A percentile compares a stretch with the other conserved stretches of the same genome.
Conservation (phyloP, 2,888 invertebrate genomes). For the Hypselothyrea guttata region DNA sequence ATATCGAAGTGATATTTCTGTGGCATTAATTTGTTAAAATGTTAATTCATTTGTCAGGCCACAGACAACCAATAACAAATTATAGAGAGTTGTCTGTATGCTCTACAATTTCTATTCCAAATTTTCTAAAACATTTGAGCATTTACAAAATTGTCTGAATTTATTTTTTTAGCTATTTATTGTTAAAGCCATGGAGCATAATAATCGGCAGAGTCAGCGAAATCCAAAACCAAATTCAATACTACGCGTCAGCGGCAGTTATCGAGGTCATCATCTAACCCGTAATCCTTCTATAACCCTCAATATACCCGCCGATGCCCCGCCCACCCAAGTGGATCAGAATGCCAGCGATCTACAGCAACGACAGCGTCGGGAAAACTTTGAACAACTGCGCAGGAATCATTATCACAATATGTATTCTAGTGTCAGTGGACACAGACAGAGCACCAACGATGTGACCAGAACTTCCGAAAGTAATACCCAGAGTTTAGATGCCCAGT, state of each 20-base stretch:
- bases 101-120: not conserved
- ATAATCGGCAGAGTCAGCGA: not conserved
- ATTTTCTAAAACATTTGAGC: slow-evolving; percentile 8
- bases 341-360: slow-evolving; percentile 38
- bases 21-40: slow-evolving; percentile 62
- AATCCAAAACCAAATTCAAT: slow-evolving; percentile 15
- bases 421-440: not conserved
- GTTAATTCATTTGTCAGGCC: slow-evolving; percentile 74
- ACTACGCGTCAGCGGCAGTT: slow-evolving; percentile 37
- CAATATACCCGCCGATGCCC: slow-evolving; percentile 20
- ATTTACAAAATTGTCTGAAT: slow-evolving; percentile 40
- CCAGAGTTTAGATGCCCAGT: no score
- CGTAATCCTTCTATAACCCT: slow-evolving; percentile 41
- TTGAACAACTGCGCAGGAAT: slow-evolving; percentile 51
- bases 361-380: slow-evolving; percentile 34
- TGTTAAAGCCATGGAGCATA: slow-evolving; percentile 12
- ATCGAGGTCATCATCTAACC: slow-evolving; percentile 19
- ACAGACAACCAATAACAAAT: slow-evolving; percentile 28
- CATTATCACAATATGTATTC: slow-evolving; percentile 56
- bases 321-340: not conserved
- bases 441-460: not conserved
- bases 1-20: slow-evolving; percentile 37
- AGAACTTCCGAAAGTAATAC: not conserved
- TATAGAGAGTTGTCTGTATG: not conserved
- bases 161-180: slow-evolving; percentile 4